A percentile compares a stretch with the other conserved stretches of the same genome.
Conservation (phyloP, 2,797 vertebrate species). For the Mus spretus region DNA sequence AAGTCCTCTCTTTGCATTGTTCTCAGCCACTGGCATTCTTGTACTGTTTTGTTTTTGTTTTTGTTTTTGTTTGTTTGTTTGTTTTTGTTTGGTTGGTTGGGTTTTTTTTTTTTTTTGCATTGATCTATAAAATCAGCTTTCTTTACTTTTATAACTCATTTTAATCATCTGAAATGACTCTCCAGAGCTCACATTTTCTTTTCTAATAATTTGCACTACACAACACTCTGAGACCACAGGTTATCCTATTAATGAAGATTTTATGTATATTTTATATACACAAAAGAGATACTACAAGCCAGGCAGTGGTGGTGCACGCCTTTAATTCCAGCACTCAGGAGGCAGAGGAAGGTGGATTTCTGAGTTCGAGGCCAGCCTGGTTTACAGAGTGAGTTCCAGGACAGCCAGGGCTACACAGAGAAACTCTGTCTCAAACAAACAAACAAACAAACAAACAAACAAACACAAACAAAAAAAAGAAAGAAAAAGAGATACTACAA, state of each 20-base stretch:
- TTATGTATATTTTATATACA: background rate
- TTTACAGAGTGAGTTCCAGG: no score
- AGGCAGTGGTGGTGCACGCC: no score
- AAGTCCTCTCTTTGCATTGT: background rate
- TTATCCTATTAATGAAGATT: background rate
- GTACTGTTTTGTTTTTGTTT: no score
- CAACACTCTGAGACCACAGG: background rate
- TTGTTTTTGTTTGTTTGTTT: no score
- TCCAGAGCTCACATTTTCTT: background rate
- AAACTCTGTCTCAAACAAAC: no score
- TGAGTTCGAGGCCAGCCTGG: no score
- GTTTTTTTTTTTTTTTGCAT: background rate
- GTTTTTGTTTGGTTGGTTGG: no score
- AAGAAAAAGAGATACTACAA: background rate
- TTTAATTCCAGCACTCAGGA: no score
- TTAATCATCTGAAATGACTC: background rate
- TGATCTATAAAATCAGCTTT: background rate
- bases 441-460: no score
- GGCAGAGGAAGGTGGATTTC: no score
- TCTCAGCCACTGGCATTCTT: background rate
- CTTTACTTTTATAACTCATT: background rate
- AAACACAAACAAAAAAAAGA: no score
- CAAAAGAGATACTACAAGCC: background rate
- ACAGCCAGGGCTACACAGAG: no score
- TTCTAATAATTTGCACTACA: background rate